Evolutionary conservation across 2,888 invertebrate species (phyloP).

Genomic region (Dusona sp.): DNA sequence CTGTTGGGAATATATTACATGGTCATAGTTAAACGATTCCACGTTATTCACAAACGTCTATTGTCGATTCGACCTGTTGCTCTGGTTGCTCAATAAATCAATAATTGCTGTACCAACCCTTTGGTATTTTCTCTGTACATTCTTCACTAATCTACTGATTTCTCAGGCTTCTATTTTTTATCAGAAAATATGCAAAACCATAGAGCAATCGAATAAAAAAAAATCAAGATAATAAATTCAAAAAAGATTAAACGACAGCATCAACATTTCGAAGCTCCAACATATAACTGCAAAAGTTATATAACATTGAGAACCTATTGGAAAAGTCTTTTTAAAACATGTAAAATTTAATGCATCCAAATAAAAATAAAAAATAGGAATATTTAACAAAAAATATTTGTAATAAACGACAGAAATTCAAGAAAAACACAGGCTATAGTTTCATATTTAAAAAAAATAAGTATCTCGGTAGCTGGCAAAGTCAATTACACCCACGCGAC

Average conservation of each 20-base stretch:
- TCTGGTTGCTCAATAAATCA: neutral
- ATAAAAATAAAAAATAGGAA: neutral
- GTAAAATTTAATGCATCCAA: neutral
- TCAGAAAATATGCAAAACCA: neutral
- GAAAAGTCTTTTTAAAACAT: neutral
- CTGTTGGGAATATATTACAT: neutral
- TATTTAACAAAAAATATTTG: neutral
- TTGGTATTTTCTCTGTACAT: neutral
- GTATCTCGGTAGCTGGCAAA: neutral
- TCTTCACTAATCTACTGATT: neutral
- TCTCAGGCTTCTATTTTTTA: too few relatives aligned
- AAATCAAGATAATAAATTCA: neutral
- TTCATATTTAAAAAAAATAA: neutral
- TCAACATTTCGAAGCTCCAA: too few relatives aligned
- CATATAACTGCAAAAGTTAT: too few relatives aligned
- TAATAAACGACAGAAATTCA: neutral
- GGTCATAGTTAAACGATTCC: neutral
- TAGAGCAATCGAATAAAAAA: neutral
- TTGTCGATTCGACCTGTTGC: neutral
- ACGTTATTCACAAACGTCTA: neutral
- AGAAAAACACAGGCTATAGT: neutral
- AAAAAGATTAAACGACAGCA: neutral
- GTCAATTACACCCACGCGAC: neutral
- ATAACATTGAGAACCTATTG: too few relatives aligned
- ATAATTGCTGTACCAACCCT: neutral